phyloP scores from a whole-genome alignment of 2,797 vertebrate genomes.

The Nothura maculosa region DNA sequence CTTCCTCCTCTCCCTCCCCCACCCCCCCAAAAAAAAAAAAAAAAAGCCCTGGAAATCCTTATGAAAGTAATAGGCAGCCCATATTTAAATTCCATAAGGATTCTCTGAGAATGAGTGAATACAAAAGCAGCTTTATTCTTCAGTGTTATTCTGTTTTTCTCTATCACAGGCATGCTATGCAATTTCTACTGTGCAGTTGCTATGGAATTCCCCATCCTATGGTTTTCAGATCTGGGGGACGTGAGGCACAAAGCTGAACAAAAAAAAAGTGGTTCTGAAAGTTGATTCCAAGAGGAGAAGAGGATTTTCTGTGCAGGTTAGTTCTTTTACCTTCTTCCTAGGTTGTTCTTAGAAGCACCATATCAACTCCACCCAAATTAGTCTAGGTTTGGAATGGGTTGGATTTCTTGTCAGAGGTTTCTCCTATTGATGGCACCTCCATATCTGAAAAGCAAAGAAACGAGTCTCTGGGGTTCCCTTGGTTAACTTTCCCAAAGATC shows the following conservation, averaged over 20 bases:
- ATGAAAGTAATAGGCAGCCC: background rate
- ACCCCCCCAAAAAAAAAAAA: background rate
- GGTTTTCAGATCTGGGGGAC: background rate
- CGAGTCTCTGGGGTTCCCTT: background rate
- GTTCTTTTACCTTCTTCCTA: background rate
- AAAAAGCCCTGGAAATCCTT: background rate
- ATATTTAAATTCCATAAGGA: background rate
- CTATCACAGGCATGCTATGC: background rate
- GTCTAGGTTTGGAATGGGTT: background rate
- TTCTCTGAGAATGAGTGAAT: background rate
- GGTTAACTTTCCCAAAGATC: background rate
- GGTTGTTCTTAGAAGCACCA: background rate
- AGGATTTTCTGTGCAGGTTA: background rate
- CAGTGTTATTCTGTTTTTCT: fast-evolving
- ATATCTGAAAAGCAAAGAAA: background rate
- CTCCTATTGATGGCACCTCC: background rate
- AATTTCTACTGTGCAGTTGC: background rate
- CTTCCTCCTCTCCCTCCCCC: too few species aligned
- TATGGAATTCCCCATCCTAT: background rate
- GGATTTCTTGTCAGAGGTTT: background rate
- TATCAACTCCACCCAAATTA: background rate
- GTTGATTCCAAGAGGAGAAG: background rate
- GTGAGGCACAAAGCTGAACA: background rate
- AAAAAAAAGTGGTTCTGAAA: background rate
- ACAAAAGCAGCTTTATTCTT: background rate